phyloP scores from a whole-genome alignment of 1,140 invertebrate genomes.

The Drosophila tristis region DNA sequence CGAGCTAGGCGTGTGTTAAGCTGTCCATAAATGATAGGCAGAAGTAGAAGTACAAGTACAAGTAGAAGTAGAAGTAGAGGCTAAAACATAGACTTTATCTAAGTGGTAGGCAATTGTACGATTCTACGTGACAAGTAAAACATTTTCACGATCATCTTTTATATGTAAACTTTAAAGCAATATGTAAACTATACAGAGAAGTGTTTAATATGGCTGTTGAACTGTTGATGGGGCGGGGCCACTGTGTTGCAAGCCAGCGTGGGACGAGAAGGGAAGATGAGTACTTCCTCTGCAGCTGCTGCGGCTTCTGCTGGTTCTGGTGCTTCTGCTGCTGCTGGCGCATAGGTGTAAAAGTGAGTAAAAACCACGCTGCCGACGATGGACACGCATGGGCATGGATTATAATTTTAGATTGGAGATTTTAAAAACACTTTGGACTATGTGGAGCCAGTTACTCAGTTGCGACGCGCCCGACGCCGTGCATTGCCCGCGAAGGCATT shows the following conservation, averaged over 20 bases:
- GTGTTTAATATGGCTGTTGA: conserved; percentile 16
- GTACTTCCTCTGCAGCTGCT: conserved; percentile 8
- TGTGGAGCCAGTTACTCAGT: conserved; percentile 43
- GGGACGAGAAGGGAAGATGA: conserved; percentile 12
- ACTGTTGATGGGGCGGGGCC: neutral
- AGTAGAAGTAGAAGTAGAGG: conserved; percentile 49
- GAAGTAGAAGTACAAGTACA: conserved; percentile 22
- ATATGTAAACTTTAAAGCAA: conserved; percentile 34
- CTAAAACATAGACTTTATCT: conserved; percentile 63
- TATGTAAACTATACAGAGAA: conserved; percentile 31
- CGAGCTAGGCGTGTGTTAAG: conserved; percentile 68
- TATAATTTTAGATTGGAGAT: conserved; percentile 67
- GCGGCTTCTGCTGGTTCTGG: no score
- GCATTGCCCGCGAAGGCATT: conserved; percentile 65
- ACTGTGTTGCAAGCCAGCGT: neutral
- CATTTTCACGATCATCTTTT: conserved; percentile 27
- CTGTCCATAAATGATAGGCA: conserved; percentile 53
- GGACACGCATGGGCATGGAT: conserved; percentile 24
- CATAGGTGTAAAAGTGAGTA: conserved; percentile 23
- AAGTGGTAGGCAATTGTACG: conserved; percentile 50
- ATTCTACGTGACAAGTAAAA: conserved; percentile 49
- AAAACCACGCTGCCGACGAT: conserved; percentile 29
- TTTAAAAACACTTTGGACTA: conserved; percentile 76
- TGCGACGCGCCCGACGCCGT: conserved; percentile 74
- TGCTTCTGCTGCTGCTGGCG: neutral